A percentile compares a stretch with the other conserved stretches of the same genome.
phyloP scores from a whole-genome alignment of 2,888 invertebrate genomes.

The Ophion ventricosus region DNA sequence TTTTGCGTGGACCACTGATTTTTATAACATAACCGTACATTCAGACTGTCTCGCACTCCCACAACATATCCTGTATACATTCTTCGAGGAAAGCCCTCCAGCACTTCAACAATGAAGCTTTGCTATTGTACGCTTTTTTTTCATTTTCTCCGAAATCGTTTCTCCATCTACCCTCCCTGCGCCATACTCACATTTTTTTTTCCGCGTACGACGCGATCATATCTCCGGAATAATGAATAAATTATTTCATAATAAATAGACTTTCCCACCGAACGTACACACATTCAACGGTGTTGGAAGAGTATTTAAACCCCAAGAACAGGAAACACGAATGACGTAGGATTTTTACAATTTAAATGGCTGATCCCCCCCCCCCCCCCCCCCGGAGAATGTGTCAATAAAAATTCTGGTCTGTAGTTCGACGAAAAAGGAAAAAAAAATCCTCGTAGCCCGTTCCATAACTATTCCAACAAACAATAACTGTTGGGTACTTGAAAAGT shows the following conservation, averaged over 20 bases:
- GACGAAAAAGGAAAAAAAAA: background rate
- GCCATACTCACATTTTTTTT: background rate
- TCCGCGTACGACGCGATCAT: background rate
- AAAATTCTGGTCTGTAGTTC: background rate
- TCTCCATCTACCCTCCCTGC: background rate
- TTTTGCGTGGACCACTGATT: slow-evolving; percentile 74
- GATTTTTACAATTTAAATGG: slow-evolving; percentile 5
- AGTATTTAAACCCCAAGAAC: background rate
- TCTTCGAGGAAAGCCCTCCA: background rate
- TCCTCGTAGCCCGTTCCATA: background rate
- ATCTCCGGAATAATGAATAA: slow-evolving; percentile 19
- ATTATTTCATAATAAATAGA: background rate
- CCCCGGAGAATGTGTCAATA: background rate
- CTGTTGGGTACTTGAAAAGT: slow-evolving; percentile 9
- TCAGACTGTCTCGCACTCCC: background rate
- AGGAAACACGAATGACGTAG: background rate
- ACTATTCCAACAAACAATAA: slow-evolving; percentile 26
- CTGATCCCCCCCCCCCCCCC: too few relatives aligned
- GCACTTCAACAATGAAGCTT: background rate
- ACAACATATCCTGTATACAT: background rate
- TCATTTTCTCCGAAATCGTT: background rate
- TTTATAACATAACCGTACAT: slow-evolving; percentile 67
- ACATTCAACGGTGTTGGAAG: background rate
- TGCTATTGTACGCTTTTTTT: background rate
- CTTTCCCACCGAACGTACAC: background rate